These are phyloP conservation scores for Alviniconcha strummeri DNA, from an alignment of 2,888 invertebrate genomes.

Conservation along the genomic window DNA sequence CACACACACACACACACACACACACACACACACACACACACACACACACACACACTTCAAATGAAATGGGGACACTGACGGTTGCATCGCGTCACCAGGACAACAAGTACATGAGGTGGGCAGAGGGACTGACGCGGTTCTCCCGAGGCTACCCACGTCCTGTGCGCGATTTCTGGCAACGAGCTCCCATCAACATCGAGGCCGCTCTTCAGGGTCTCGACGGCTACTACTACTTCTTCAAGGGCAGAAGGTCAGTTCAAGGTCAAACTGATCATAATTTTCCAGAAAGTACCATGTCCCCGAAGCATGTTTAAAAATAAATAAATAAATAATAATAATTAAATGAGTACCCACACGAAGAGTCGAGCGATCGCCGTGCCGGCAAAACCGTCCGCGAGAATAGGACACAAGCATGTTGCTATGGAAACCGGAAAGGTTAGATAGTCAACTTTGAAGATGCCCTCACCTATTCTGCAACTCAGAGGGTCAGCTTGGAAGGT, in stretches of 20 bases:
- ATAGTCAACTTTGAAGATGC: no score
- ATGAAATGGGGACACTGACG: no score
- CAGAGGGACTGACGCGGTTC: conserved; percentile 46
- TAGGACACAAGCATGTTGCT: no score
- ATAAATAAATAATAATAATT: background rate
- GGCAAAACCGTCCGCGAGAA: no score
- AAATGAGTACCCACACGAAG: no score
- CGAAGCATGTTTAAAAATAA: background rate
- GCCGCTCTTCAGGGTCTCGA: conserved; percentile 52
- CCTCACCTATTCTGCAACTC: no score
- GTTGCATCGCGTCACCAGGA: conserved; percentile 44
- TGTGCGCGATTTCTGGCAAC: conserved; percentile 51
- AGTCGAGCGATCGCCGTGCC: no score
- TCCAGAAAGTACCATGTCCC: background rate
- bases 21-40: no score
- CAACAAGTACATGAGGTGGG: conserved; percentile 55
- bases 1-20: no score
- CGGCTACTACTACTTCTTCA: conserved; percentile 58
- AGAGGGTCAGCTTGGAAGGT: no score
- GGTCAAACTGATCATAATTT: background rate
- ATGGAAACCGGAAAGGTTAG: no score
- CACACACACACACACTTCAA: no score
- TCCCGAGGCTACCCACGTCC: conserved; percentile 49
- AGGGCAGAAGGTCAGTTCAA: conserved; percentile 55
- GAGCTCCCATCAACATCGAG: conserved; percentile 54